phyloP scores from a whole-genome alignment of 2,888 invertebrate genomes.

The Autographa gamma region DNA sequence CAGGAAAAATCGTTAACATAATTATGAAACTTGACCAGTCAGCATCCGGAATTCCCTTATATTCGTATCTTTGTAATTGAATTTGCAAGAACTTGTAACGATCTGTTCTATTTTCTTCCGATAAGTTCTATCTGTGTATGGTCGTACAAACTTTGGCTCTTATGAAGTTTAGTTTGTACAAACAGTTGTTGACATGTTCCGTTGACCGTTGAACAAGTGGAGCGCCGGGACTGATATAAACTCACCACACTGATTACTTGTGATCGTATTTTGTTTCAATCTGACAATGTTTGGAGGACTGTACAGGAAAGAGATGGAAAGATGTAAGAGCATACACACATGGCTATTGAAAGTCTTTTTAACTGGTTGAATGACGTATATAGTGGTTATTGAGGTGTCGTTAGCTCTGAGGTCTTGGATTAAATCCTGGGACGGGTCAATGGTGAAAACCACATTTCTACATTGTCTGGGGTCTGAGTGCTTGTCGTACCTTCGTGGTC shows the following conservation, averaged over 20 bases:
- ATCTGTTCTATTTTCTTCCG: conserved; percentile 37
- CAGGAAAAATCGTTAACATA: conserved; percentile 36
- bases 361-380: too few relatives aligned
- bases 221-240: conserved; percentile 12
- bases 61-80: conserved; percentile 45
- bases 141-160: conserved; percentile 28
- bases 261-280: conserved; percentile 3
- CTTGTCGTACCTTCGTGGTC: too few relatives aligned
- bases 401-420: too few relatives aligned
- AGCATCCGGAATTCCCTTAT: conserved; percentile 37
- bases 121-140: conserved; percentile 23
- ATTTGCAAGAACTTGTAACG: conserved; percentile 39
- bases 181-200: conserved; percentile 14
- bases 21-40: conserved; percentile 31
- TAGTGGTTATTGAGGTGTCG: too few relatives aligned
- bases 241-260: conserved; percentile 14
- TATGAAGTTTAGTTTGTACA: conserved; percentile 13
- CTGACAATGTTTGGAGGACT: not conserved
- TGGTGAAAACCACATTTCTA: too few relatives aligned
- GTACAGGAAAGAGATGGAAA: conserved; percentile 3
- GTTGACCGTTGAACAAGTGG: not conserved
- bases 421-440: too few relatives aligned
- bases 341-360: too few relatives aligned
- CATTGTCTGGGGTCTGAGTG: too few relatives aligned
- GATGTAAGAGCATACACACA: too few relatives aligned